Conservation (phyloP, 2,113 vertebrate species). For the Gorsachius goisagi region DNA sequence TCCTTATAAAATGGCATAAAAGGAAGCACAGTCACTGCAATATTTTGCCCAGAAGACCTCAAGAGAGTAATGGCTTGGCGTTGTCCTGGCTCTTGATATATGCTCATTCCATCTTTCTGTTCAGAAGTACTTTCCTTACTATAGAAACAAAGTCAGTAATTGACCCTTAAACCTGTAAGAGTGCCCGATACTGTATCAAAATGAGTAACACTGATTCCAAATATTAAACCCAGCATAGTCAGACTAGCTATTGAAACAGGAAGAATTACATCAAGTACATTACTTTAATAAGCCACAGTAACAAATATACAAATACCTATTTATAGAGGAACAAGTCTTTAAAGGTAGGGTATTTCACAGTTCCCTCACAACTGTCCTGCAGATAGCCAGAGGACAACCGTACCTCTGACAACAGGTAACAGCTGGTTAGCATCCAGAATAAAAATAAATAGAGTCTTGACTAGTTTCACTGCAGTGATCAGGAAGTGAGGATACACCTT, state of each 20-base stretch:
- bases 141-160: not conserved
- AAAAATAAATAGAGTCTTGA: not conserved
- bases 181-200: not conserved
- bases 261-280: not conserved
- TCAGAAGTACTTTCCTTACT: not conserved
- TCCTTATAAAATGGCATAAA: not conserved
- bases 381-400: not conserved
- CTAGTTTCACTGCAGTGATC: not conserved
- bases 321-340: not conserved
- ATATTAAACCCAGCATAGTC: not conserved
- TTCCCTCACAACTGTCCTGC: not conserved
- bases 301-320: not conserved
- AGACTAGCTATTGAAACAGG: not conserved
- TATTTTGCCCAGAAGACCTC: not conserved
- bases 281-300: not conserved
- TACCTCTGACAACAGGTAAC: not conserved
- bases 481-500: not conserved
- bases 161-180: not conserved
- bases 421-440: not conserved
- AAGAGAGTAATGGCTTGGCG: not conserved
- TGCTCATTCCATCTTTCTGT: not conserved
- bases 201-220: not conserved
- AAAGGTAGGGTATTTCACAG: not conserved
- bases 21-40: not conserved
- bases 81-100: not conserved